Conservation (phyloP, 2,888 invertebrate genomes). For the Gymnoscelis rufifasciata region DNA sequence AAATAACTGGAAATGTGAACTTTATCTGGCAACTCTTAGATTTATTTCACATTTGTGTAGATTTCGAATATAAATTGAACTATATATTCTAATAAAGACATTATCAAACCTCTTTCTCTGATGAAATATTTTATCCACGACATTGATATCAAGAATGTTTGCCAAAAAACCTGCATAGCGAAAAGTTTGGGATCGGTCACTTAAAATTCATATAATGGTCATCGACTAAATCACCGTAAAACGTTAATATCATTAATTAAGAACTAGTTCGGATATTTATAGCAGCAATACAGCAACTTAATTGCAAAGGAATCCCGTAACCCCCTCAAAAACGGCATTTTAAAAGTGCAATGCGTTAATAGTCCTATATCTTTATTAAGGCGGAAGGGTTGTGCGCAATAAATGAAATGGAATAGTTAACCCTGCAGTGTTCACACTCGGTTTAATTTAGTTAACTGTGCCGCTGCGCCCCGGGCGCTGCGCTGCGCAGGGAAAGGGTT, state of each 20-base stretch:
- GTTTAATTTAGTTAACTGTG: constrained; percentile 79
- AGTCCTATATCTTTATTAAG: constrained; percentile 74
- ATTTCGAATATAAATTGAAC: too few relatives aligned
- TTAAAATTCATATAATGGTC: not conserved
- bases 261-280: not conserved
- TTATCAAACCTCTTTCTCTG: too few relatives aligned
- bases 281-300: not conserved
- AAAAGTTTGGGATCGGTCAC: too few relatives aligned
- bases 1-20: too few relatives aligned
- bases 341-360: constrained; percentile 62
- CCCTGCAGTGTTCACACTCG: constrained; percentile 77
- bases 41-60: too few relatives aligned
- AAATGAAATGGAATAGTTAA: constrained; percentile 79
- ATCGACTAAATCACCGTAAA: not conserved
- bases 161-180: too few relatives aligned
- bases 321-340: constrained; percentile 32
- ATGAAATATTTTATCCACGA: too few relatives aligned
- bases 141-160: too few relatives aligned
- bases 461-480: constrained; percentile 65
- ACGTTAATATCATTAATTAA: not conserved
- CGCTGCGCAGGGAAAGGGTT: constrained; percentile 61
- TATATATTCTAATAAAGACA: too few relatives aligned
- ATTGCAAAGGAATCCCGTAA: not conserved
- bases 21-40: too few relatives aligned
- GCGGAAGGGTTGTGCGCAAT: constrained; percentile 73